These are phyloP conservation scores for Tetragnatha montana DNA, from an alignment of 2,888 invertebrate species.

Conservation along the genomic window DNA sequence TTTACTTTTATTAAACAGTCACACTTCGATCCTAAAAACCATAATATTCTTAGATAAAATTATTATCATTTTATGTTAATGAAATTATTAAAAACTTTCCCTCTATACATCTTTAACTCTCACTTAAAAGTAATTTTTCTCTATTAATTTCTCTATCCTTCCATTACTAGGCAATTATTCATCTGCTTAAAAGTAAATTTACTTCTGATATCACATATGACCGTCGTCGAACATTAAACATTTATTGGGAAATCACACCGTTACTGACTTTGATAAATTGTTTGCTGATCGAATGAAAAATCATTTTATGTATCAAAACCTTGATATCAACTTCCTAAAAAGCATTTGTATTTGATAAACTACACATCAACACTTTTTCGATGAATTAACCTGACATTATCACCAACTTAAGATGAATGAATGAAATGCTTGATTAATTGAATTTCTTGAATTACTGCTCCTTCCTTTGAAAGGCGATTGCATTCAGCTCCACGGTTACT, in stretches of 20 bases:
- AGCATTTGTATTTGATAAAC: neutral
- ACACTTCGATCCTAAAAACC: too few species aligned
- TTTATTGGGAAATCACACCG: too few species aligned
- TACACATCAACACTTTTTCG: constrained; percentile 30
- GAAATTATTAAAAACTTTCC: neutral
- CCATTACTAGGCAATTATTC: too few species aligned
- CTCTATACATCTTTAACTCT: neutral
- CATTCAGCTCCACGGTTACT: constrained; percentile 8
- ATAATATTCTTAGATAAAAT: too few species aligned
- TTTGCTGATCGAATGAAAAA: too few species aligned
- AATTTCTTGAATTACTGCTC: constrained; percentile 3
- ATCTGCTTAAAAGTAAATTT: too few species aligned
- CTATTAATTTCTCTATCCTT: neutral
- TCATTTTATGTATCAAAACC: too few species aligned
- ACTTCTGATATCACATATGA: too few species aligned
- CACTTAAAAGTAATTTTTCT: neutral
- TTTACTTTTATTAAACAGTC: too few species aligned
- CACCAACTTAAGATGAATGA: neutral
- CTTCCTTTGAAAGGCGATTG: constrained; percentile 9
- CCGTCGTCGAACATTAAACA: too few species aligned
- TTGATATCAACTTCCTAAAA: neutral
- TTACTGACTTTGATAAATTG: too few species aligned
- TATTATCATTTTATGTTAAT: too few species aligned
- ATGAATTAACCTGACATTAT: neutral
- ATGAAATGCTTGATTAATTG: constrained; percentile 34